Conservation (phyloP, 64 coral and sea anemone species). For the Actinia tenebrosa region DNA sequence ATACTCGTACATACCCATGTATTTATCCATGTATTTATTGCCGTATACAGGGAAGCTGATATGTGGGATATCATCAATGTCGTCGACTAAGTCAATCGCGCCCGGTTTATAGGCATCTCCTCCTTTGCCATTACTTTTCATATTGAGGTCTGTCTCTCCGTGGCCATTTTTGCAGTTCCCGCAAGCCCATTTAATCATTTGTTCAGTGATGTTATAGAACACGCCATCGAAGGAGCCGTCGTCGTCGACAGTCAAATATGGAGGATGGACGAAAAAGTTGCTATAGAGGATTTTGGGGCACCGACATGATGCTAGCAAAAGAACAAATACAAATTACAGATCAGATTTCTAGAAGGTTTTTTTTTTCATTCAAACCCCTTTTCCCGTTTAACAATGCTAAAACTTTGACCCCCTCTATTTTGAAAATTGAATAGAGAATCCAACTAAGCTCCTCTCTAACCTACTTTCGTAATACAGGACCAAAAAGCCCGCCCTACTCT, state of each 20-base stretch:
- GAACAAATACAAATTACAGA: neutral
- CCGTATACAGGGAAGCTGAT: constrained; percentile 63
- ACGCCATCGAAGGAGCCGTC: constrained; percentile 18
- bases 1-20: constrained; percentile 39
- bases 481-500: no score
- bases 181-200: constrained; percentile 39
- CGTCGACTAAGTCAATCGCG: constrained; percentile 11
- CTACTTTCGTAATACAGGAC: no score
- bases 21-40: constrained; percentile 29
- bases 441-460: no score
- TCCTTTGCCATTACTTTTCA: constrained; percentile 40
- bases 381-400: no score
- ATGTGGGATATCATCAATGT: constrained; percentile 50
- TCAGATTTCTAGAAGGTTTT: neutral
- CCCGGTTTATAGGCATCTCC: constrained; percentile 21
- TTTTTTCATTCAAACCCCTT: neutral
- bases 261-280: constrained; percentile 31
- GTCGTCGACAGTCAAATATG: constrained; percentile 10
- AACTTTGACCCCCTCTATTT: no score
- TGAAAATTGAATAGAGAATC: no score
- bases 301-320: constrained; percentile 29
- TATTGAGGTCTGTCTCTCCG: constrained; percentile 32
- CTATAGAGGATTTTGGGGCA: constrained; percentile 38
- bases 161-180: constrained; percentile 43
- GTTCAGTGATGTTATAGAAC: constrained; percentile 14